phyloP scores from a whole-genome alignment of 2,797 vertebrate species.

The Sparidentex hasta region DNA sequence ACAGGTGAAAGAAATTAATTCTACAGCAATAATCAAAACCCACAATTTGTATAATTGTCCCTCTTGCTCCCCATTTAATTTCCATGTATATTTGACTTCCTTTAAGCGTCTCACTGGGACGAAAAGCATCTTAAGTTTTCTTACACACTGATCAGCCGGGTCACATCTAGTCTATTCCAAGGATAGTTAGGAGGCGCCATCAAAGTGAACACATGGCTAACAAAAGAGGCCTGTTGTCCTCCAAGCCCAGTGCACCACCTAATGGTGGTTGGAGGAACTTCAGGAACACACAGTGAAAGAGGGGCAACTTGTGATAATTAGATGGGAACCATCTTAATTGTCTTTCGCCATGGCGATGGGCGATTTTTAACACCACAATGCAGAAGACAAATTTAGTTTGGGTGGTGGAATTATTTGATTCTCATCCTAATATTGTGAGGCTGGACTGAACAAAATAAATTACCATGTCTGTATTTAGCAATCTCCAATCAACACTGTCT shows the following conservation, averaged over 20 bases:
- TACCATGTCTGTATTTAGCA: conserved; percentile 19
- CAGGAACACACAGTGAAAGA: conserved; percentile 21
- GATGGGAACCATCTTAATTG: conserved; percentile 75
- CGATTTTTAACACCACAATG: conserved; percentile 14
- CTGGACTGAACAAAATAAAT: conserved; percentile 7
- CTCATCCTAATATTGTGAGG: conserved; percentile 10
- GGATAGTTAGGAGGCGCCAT: conserved; percentile 79
- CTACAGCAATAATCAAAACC: conserved; percentile 24
- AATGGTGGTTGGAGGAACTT: conserved; percentile 65
- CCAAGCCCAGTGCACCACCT: conserved; percentile 77
- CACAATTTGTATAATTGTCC: conserved; percentile 46
- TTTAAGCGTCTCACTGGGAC: conserved; percentile 12
- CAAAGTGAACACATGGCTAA: conserved; percentile 82
- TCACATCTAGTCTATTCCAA: conserved; percentile 76
- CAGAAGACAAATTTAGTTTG: conserved; percentile 34
- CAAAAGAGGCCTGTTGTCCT: conserved; percentile 80
- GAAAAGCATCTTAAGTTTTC: conserved; percentile 58
- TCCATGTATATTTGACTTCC: conserved; percentile 16
- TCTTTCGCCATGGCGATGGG: conserved; percentile 37
- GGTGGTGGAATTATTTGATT: conserved; percentile 40
- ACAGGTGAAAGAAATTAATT: conserved; percentile 40
- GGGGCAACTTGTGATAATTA: conserved; percentile 54
- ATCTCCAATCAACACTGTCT: conserved; percentile 5
- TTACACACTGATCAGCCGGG: conserved; percentile 65
- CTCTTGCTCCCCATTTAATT: conserved; percentile 23